These are phyloP conservation scores for Axea sp. DNA, from an alignment of 2,888 invertebrate genomes.

Conservation along the genomic window DNA sequence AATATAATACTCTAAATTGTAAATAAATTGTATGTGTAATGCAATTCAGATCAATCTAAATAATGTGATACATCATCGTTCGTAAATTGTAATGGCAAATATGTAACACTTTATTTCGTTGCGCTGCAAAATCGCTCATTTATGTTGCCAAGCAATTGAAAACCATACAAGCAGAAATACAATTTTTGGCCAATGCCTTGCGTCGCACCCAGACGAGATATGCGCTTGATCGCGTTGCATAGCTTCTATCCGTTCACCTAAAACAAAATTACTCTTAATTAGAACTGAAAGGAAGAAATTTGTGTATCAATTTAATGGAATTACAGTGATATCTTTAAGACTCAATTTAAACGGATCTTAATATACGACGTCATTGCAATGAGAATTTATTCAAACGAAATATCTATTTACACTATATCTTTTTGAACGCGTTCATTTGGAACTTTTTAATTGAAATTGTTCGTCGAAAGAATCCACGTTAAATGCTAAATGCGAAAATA, in stretches of 20 bases:
- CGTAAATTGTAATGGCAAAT: conserved; percentile 7
- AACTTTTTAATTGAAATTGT: no score
- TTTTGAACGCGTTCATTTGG: no score
- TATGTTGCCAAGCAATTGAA: conserved; percentile 25
- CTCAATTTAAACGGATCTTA: background rate
- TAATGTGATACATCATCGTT: conserved; percentile 17
- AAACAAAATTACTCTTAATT: conserved; percentile 28
- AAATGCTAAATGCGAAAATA: conserved; percentile 19
- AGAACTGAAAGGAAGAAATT: conserved; percentile 5
- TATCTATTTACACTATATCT: no score
- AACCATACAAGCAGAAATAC: conserved; percentile 71
- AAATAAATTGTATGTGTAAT: no score
- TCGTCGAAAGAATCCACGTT: no score
- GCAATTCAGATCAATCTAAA: no score
- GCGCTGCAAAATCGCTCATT: conserved; percentile 10
- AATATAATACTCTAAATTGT: no score
- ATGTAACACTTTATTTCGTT: conserved; percentile 15
- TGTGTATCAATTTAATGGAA: conserved; percentile 1
- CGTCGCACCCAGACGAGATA: conserved; percentile 79
- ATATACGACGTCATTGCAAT: no score
- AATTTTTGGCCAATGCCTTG: conserved; percentile 70
- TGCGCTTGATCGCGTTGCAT: conserved; percentile 49
- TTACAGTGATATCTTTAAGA: background rate
- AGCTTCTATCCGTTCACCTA: conserved; percentile 44
- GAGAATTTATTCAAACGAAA: no score